Conservation (phyloP, 2,888 invertebrate species). For the Diabrotica balteata region DNA sequence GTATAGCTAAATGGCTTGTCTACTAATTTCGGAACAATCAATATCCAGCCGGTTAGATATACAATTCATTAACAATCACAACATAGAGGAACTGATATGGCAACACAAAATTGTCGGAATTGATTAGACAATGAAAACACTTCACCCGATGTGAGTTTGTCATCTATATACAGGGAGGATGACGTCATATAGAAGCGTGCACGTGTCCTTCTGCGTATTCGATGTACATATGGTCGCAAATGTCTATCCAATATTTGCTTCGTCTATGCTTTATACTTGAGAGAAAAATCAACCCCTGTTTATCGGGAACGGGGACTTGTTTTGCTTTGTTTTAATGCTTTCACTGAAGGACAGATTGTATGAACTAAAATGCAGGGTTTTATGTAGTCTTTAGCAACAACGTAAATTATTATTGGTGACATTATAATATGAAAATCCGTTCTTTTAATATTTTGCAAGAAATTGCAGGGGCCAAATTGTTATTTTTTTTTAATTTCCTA, state of each 20-base stretch:
- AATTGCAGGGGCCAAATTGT: too few relatives aligned
- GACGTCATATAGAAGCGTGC: slow-evolving; percentile 35
- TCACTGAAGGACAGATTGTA: too few relatives aligned
- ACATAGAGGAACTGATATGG: slow-evolving; percentile 16
- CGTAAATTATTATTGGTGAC: too few relatives aligned
- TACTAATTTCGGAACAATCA: not conserved
- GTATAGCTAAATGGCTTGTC: not conserved
- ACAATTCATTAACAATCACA: slow-evolving; percentile 10
- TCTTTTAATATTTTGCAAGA: too few relatives aligned
- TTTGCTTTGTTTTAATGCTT: too few relatives aligned
- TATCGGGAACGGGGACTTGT: not conserved
- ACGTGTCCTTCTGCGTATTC: slow-evolving; percentile 34
- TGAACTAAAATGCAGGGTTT: too few relatives aligned
- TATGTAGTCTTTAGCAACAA: too few relatives aligned
- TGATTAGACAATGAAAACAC: slow-evolving; percentile 34
- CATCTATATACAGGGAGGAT: slow-evolving; percentile 27
- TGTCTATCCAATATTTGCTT: slow-evolving; percentile 35
- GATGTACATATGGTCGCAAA: slow-evolving; percentile 40
- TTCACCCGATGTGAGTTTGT: slow-evolving; percentile 27
- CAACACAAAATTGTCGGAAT: slow-evolving; percentile 29
- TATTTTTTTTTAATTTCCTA: too few relatives aligned
- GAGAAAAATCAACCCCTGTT: slow-evolving; percentile 15
- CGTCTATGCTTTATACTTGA: slow-evolving; percentile 1
- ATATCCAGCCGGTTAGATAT: not conserved
- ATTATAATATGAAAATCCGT: too few relatives aligned